phyloP scores from a whole-genome alignment of 2,113 vertebrate species.

The Thymallus thymallus region DNA sequence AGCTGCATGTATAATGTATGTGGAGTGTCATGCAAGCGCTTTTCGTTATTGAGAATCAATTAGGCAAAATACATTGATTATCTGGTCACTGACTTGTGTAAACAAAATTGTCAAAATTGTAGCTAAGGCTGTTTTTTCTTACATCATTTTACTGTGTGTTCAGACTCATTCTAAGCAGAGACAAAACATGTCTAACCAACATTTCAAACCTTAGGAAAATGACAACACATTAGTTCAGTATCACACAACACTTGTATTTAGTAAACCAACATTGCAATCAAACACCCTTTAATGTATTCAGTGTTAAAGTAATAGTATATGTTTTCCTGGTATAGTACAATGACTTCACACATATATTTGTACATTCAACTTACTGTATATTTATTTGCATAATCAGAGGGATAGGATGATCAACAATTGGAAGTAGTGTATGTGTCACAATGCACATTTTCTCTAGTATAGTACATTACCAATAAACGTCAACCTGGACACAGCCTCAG shows the following conservation, averaged over 20 bases:
- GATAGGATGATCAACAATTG: background rate
- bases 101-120: slow-evolving; percentile 34
- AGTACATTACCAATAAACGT: too few relatives aligned
- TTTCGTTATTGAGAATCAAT: slow-evolving; percentile 56
- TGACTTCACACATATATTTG: too few relatives aligned
- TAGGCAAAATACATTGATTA: slow-evolving; percentile 56
- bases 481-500: too few relatives aligned
- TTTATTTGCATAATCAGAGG: background rate
- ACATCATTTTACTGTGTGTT: background rate
- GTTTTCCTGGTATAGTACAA: background rate
- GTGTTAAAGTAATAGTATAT: background rate
- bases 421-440: background rate
- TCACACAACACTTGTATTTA: background rate
- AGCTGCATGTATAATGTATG: slow-evolving; percentile 24
- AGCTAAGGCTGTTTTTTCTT: background rate
- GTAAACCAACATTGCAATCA: background rate
- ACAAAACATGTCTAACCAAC: background rate
- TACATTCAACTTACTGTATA: background rate
- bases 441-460: background rate
- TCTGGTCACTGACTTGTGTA: slow-evolving; percentile 16
- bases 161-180: background rate
- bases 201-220: background rate
- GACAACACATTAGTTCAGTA: background rate
- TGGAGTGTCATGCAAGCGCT: slow-evolving; percentile 25
- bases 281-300: background rate